Conservation (phyloP, 2,888 invertebrate species). For the Alloplasta piceator region DNA sequence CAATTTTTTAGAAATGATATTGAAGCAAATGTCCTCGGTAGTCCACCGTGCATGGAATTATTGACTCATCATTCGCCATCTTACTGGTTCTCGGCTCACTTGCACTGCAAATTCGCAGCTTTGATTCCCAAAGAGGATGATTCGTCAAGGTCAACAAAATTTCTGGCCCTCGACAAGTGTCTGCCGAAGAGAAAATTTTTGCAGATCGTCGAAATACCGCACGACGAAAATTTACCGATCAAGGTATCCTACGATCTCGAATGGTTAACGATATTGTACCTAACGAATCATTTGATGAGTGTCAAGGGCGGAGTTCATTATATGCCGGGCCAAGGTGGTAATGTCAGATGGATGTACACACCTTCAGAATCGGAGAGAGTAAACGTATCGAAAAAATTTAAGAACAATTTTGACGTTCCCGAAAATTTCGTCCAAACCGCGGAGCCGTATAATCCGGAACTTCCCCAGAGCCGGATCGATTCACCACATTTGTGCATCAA, state of each 20-base stretch:
- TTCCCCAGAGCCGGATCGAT: conserved; percentile 68
- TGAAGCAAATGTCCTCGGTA: conserved; percentile 92
- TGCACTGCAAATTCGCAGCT: conserved; percentile 98
- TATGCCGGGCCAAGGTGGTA: conserved; percentile 92
- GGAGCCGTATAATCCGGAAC: conserved; percentile 85
- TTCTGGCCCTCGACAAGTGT: conserved; percentile 98
- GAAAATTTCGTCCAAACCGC: conserved; percentile 92
- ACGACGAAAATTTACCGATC: conserved; percentile 85
- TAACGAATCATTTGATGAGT: conserved; percentile 94
- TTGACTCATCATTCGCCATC: conserved; percentile 91
- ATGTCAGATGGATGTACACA: conserved; percentile 89
- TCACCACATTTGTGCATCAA: conserved; percentile 85
- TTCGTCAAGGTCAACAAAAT: conserved; percentile 87
- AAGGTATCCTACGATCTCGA: conserved; percentile 91
- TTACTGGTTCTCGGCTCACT: conserved; percentile 98
- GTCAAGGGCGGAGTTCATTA: conserved; percentile 88
- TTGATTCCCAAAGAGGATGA: conserved; percentile 89
- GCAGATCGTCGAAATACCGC: conserved; percentile 90
- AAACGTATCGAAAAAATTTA: conserved; percentile 87
- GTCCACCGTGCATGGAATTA: conserved; percentile 92
- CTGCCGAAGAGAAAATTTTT: conserved; percentile 94
- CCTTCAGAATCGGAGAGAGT: conserved; percentile 91
- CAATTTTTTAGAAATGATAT: conserved; percentile 90
- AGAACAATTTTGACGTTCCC: conserved; percentile 88
- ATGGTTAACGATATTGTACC: conserved; percentile 95